Base-by-base conservation (phyloP, 92 coral and sea anemone genomes). In the Epizoanthus illoricatus region DNA sequence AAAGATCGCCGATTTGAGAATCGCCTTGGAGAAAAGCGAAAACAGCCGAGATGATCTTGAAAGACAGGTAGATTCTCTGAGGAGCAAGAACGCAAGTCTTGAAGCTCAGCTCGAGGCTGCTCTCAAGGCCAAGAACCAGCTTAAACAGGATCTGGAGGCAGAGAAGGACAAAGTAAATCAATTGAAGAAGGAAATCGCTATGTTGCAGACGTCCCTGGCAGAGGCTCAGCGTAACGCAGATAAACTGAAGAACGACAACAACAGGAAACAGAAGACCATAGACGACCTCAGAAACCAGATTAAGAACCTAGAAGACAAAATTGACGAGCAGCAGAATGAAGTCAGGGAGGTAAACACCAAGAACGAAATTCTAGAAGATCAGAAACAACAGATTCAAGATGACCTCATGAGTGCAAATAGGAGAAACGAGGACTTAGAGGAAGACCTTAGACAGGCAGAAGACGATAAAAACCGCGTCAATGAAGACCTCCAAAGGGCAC, bases 321-420 rank as follows among this genome's bases (percentile, higher is more conserved):
- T 97, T 64, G 92, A 97, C 80, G 98, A 86, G 72, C 89, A 91
- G 73, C 94, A 97, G 39, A 90, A 94, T 70, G 98, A 97, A 54
- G 94, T 93, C 36, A 85, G 93, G 45, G 94, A 97, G 41, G 90
- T 91, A 49, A 92, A 97, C 81, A 84, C 93, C 19, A 92, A 97
- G 85, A 94, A 94, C 71, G 94, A 91, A 85, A 92, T 97, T 84
- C 92, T 97, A 7, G 99, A 94, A 85, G 98, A 97, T 42, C 97
- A 97, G 84, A 95, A 96, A 83, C 92, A 91, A 75, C 98, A 97
- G 76, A 85, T 94, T 76, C 96, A 93, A 63, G 97, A 92, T 55
- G 95, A 97, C 74, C 83, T 91, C 10, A 70, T 94, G 87, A 97
- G 91, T 74, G 98, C 92, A 15, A 94, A 91, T 74, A 94, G 90